Base-by-base conservation (phyloP, 2,113 vertebrate species). In the Chaetops frenatus region DNA sequence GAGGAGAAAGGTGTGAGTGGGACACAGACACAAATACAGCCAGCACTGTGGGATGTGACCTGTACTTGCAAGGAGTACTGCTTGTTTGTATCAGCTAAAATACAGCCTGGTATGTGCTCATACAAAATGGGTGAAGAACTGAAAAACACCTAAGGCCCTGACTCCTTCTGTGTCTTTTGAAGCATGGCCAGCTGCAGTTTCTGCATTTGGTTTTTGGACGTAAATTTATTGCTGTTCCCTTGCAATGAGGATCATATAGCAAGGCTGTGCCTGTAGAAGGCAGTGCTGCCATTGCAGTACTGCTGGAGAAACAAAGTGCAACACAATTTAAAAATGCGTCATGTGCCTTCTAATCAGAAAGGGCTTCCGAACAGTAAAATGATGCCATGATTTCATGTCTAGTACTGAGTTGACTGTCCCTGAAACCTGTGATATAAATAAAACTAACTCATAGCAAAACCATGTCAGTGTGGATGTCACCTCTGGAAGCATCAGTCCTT, bases 121-220 rank as follows among this genome's bases (percentile, higher is more conserved):
- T 14, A 16, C 7, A 15, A 42, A 69, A 56, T 6, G 29, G 27
- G 16, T 38, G 35, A 71, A 69, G 62, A 65, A 38, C 33, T 20
- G 25, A n/a, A 54, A 54, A 80, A 48, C 15, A 45, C 6, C 9
- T 18, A 16, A 36, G 42, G 25, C 42, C 23, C 36, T n/a, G 27
- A 50, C 28, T 58, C 22, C 13, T 40, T 19, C 28, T 36, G 5
- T 40, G 15, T 36, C 51, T 57, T 40, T 48, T 36, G 58, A 65
- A 50, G 25, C 9, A 40, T 1, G 10, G 2, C 17, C 0, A 1
- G 15, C 45, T 69, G 31, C 1, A 0, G 40, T 72, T 72, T 36
- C 10, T 48, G 18, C 3, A 0, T n/a, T n/a, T n/a, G 6, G 17
- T 28, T 40, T 76, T 29, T 20, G 29, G 7, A 31, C 57, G 42